These are phyloP conservation scores for Sphaerophoria rueppellii DNA, from an alignment of 2,888 invertebrate species.

Conservation along the genomic window DNA sequence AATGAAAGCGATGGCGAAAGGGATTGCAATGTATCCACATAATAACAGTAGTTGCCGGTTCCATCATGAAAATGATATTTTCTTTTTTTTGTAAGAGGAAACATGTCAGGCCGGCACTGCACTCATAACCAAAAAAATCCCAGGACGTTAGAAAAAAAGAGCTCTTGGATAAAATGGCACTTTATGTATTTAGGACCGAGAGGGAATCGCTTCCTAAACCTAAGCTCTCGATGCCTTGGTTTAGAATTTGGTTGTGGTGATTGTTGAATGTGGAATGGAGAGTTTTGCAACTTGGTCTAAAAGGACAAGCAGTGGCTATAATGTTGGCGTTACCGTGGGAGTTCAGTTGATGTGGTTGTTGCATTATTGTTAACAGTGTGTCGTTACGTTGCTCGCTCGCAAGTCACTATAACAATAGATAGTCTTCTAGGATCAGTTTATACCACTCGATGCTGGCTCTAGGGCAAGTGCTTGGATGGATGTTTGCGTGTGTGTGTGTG, in stretches of 20 bases:
- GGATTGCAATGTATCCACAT: constrained; percentile 57
- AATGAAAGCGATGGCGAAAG: constrained; percentile 36
- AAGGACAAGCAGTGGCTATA: constrained; percentile 10
- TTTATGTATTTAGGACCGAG: constrained; percentile 3
- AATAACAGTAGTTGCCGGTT: constrained; percentile 58
- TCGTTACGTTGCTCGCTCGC: constrained; percentile 49
- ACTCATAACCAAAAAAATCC: constrained; percentile 36
- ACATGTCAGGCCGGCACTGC: not conserved
- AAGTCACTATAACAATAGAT: constrained; percentile 34
- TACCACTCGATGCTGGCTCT: not conserved
- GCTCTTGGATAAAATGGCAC: constrained; percentile 30
- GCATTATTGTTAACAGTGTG: constrained; percentile 68
- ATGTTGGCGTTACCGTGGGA: not conserved
- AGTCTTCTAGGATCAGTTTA: not conserved
- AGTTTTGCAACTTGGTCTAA: constrained; percentile 6
- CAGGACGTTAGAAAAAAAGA: constrained; percentile 32
- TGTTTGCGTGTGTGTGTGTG: constrained; percentile 29
- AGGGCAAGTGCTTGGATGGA: not conserved
- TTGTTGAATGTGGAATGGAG: not conserved
- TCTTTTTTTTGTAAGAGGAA: not conserved
- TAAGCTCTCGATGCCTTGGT: constrained; percentile 44
- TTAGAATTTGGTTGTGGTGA: constrained; percentile 32
- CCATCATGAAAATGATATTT: constrained; percentile 56
- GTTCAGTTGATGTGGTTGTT: constrained; percentile 40
- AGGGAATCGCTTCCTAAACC: constrained; percentile 27